Percentiles rank a stretch among this genome's conserved stretches.
Conservation (phyloP, 1,140 invertebrate species). For the Apocrypta bakeri region DNA sequence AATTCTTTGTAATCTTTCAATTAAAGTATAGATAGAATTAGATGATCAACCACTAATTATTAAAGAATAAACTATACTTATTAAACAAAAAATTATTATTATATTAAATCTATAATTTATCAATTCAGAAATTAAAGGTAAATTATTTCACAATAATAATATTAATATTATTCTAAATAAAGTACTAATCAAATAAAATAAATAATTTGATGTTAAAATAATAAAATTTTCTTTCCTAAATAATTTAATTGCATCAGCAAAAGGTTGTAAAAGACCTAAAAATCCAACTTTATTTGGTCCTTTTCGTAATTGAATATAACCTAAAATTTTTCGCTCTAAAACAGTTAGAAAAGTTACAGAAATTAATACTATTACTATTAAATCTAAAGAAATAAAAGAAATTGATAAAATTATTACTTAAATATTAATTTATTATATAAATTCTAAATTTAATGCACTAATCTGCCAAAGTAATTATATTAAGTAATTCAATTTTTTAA, state of each 20-base stretch:
- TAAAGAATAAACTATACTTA: conserved; percentile 76
- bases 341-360: conserved; percentile 80
- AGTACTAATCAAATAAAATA: conserved; percentile 67
- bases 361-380: conserved; percentile 76
- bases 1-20: conserved; percentile 77
- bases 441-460: conserved; percentile 78
- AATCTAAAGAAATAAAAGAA: conserved; percentile 70
- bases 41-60: conserved; percentile 78
- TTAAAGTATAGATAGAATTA: conserved; percentile 79
- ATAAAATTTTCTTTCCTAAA: conserved; percentile 76
- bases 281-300: conserved; percentile 81
- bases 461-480: conserved; percentile 78
- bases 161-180: conserved; percentile 32
- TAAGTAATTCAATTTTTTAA: conserved; percentile 70
- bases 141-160: conserved; percentile 17
- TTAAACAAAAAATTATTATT: conserved; percentile 76
- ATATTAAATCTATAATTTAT: conserved; percentile 71
- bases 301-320: conserved; percentile 82
- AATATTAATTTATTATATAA: conserved; percentile 48
- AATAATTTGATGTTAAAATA: conserved; percentile 72
- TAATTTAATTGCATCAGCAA: conserved; percentile 80
- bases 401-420: conserved; percentile 56
- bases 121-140: conserved; percentile 43
- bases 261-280: conserved; percentile 79
- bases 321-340: conserved; percentile 77